phyloP scores from a whole-genome alignment of 1,140 invertebrate species.

The Stratiolaelaps scimitus region DNA sequence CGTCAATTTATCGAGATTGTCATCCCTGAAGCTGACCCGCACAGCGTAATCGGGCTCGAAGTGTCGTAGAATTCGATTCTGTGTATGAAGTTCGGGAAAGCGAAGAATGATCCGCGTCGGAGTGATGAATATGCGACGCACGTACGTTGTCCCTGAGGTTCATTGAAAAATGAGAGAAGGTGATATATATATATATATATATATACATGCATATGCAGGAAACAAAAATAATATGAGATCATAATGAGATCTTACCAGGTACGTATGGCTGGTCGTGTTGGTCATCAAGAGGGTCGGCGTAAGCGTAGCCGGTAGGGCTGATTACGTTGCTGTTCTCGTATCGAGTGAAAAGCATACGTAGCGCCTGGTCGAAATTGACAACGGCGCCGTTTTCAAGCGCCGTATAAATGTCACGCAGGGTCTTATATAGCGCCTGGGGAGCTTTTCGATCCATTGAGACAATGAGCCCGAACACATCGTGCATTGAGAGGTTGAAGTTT shows the following conservation, averaged over 20 bases:
- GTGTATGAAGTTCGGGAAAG: slow-evolving; percentile 37
- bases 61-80: slow-evolving; percentile 37
- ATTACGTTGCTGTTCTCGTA: not conserved
- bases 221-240: too few relatives aligned
- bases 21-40: slow-evolving; percentile 36
- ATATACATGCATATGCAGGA: too few relatives aligned
- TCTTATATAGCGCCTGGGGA: not conserved
- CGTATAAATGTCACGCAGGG: not conserved
- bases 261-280: not conserved
- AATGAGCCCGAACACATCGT: not conserved
- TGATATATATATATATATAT: too few relatives aligned
- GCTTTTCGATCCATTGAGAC: slow-evolving; percentile 15
- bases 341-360: not conserved
- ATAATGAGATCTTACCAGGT: not conserved
- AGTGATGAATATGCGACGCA: slow-evolving; percentile 36
- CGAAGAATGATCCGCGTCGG: slow-evolving; percentile 36
- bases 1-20: slow-evolving; percentile 35
- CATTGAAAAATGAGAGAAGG: not conserved
- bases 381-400: slow-evolving; percentile 20
- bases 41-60: slow-evolving; percentile 37
- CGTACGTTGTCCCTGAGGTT: slow-evolving; percentile 15
- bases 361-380: not conserved
- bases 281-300: not conserved
- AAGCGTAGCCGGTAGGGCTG: not conserved
- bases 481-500: not conserved